Percentiles rank a stretch among this genome's conserved stretches.
Evolutionary conservation across 2,888 invertebrate species (phyloP).

Genomic region (Diarsia mendica): DNA sequence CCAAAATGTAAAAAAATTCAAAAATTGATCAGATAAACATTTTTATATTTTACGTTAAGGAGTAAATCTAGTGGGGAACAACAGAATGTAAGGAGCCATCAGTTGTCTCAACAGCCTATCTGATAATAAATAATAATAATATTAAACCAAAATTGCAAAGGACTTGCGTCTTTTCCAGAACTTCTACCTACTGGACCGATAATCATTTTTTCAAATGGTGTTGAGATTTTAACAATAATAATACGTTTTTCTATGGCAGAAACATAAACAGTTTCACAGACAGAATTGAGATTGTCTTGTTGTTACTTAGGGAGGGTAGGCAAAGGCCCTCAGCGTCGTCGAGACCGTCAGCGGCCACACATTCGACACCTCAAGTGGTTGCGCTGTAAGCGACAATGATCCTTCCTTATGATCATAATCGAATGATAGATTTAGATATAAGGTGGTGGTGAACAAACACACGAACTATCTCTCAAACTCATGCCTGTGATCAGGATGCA

Average conservation of each 20-base stretch:
- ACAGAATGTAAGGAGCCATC: background rate
- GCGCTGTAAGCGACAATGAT: conserved; percentile 57
- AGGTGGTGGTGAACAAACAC: conserved; percentile 44
- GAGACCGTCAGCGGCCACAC: conserved; percentile 55
- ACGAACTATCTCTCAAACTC: no score
- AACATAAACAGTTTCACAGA: background rate
- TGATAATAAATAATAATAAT: background rate
- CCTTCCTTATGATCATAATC: conserved; percentile 11
- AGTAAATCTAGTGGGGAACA: background rate
- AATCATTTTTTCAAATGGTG: background rate
- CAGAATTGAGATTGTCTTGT: conserved; percentile 27
- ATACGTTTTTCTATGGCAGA: background rate
- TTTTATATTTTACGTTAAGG: background rate
- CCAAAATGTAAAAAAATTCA: background rate
- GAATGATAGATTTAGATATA: conserved; percentile 29
- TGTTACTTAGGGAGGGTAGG: conserved; percentile 57
- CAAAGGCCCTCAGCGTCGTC: conserved; percentile 56
- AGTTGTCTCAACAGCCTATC: background rate
- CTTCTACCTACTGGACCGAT: background rate
- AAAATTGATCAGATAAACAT: background rate
- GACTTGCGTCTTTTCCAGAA: background rate
- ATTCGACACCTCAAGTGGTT: conserved; percentile 48
- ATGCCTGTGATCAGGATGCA: conserved; percentile 44
- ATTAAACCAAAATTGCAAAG: no score
- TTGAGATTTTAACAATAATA: conserved; percentile 9